phyloP scores from a whole-genome alignment of 2,113 vertebrate species.

The Spilogale gracilis region DNA sequence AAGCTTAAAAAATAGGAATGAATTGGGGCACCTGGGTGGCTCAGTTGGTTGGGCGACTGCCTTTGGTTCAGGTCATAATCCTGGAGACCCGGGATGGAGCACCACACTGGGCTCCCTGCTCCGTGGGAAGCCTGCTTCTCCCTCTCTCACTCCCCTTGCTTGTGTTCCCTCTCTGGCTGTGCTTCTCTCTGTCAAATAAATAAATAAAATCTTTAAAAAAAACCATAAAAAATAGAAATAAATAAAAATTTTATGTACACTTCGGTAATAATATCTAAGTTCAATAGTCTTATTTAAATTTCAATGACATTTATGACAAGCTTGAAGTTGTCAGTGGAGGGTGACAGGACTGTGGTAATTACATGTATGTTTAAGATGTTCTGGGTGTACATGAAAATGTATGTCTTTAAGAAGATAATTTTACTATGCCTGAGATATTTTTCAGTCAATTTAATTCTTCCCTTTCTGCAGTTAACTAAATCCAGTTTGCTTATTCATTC shows the following conservation, averaged over 20 bases:
- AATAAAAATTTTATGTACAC: background rate
- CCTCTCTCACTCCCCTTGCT: too few species aligned
- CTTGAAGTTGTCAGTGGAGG: background rate
- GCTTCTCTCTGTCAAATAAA: too few species aligned
- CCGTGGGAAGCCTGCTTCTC: too few species aligned
- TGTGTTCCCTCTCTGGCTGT: too few species aligned
- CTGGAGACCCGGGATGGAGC: too few species aligned
- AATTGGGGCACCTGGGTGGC: too few species aligned
- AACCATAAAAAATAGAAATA: background rate
- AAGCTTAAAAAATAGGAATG: background rate
- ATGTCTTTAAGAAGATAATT: background rate
- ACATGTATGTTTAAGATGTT: background rate
- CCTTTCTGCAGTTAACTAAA: background rate
- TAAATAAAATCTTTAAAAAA: too few species aligned
- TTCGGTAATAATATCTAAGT: background rate
- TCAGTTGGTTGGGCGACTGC: too few species aligned
- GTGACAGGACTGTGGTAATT: background rate
- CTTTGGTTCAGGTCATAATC: too few species aligned
- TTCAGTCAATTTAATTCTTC: background rate
- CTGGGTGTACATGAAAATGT: background rate
- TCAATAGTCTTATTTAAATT: background rate
- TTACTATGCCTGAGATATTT: background rate
- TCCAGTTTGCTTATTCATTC: background rate
- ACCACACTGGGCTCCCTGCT: too few species aligned
- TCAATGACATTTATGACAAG: background rate